These are phyloP conservation scores for Epizoanthus ramosus DNA, from an alignment of 92 coral and sea anemone species.

Conservation along the genomic window DNA sequence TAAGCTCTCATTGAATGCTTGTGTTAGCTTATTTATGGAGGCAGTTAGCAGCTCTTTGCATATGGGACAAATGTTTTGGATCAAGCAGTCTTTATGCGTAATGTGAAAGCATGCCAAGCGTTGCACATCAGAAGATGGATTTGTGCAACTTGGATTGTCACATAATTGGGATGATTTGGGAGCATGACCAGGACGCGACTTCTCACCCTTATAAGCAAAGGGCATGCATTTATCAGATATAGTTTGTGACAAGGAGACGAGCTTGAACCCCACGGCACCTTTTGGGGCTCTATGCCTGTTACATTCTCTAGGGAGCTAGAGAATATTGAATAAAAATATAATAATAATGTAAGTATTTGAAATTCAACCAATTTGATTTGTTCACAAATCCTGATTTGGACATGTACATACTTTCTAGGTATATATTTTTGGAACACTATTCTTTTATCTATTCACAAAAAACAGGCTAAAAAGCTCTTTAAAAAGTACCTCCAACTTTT, in stretches of 20 bases:
- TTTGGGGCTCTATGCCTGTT: neutral
- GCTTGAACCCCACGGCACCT: neutral
- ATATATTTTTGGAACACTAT: no score
- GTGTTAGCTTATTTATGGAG: neutral
- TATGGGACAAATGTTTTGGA: neutral
- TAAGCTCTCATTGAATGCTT: slow-evolving; percentile 1
- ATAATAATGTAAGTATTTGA: no score
- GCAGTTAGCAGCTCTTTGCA: neutral
- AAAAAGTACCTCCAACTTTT: no score
- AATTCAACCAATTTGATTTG: no score
- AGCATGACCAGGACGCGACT: neutral
- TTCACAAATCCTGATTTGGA: no score
- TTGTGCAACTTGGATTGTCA: neutral
- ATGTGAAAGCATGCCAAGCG: neutral
- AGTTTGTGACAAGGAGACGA: neutral
- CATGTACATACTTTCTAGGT: no score
- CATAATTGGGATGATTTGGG: neutral
- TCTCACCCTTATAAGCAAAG: neutral
- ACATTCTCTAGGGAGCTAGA: no score
- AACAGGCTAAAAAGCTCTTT: no score
- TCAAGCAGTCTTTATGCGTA: neutral
- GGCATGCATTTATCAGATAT: neutral
- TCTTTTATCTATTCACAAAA: no score
- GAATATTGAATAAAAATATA: no score
- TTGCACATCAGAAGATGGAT: neutral